These are phyloP conservation scores for Zaprionus kolodkinae DNA, from an alignment of 1,140 invertebrate species.

Conservation along the genomic window DNA sequence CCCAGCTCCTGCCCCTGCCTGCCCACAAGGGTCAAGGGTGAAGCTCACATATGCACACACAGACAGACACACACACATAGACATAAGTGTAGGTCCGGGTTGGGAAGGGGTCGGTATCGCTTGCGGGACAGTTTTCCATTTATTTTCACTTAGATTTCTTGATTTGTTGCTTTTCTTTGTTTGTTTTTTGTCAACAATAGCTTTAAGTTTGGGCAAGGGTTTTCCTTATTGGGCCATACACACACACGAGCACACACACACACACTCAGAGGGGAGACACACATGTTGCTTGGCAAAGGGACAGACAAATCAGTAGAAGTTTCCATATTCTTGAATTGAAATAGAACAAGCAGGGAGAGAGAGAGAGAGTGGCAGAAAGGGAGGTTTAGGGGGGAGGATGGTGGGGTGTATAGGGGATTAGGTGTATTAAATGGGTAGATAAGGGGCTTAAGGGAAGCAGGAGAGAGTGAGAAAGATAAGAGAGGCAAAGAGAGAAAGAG, in stretches of 20 bases:
- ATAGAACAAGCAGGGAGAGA: constrained; percentile 49
- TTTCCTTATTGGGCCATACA: constrained; percentile 34
- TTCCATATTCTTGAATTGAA: constrained; percentile 81
- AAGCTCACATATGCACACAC: constrained; percentile 30
- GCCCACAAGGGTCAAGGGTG: constrained; percentile 28
- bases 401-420: neutral
- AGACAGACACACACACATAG: no score
- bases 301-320: constrained; percentile 67
- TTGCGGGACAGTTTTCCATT: constrained; percentile 53
- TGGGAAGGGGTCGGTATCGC: neutral
- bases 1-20: neutral
- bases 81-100: constrained; percentile 35
- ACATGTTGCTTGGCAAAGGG: constrained; percentile 68
- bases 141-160: constrained; percentile 65
- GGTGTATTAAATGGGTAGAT: neutral
- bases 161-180: constrained; percentile 32
- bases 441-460: neutral
- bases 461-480: no score
- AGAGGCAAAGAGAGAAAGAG: constrained; percentile 12
- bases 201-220: constrained; percentile 30
- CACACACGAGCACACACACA: neutral
- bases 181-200: constrained; percentile 70
- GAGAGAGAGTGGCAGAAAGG: neutral
- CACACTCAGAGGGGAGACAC: neutral
- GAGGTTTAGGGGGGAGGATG: neutral